These are phyloP conservation scores for Homalodisca vitripennis DNA, from an alignment of 1,140 invertebrate species.

Conservation along the genomic window DNA sequence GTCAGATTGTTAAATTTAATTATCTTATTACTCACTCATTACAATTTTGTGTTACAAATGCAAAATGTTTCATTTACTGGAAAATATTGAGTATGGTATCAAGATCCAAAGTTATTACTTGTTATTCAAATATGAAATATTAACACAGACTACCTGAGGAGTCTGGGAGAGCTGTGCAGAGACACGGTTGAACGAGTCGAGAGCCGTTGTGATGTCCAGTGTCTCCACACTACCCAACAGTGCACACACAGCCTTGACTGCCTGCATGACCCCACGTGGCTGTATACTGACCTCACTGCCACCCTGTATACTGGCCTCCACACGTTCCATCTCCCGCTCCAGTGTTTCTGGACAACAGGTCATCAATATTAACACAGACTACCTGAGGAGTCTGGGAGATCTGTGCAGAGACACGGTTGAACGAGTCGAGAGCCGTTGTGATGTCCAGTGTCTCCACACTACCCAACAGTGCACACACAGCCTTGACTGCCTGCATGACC, in stretches of 20 bases:
- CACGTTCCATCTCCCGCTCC: slow-evolving; percentile 76
- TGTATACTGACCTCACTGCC: slow-evolving; percentile 54
- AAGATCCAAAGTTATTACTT: too few relatives aligned
- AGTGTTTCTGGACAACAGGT: slow-evolving; percentile 61
- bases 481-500: slow-evolving; percentile 87
- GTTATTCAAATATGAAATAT: too few relatives aligned
- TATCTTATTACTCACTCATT: too few relatives aligned
- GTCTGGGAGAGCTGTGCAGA: slow-evolving; percentile 49
- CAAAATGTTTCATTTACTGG: too few relatives aligned
- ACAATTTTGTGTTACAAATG: too few relatives aligned
- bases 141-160: not conserved
- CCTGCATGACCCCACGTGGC: slow-evolving; percentile 71
- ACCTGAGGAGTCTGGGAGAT: slow-evolving; percentile 28
- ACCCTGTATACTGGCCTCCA: slow-evolving; percentile 62
- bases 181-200: slow-evolving; percentile 66
- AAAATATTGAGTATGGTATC: too few relatives aligned
- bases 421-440: slow-evolving; percentile 67
- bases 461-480: slow-evolving; percentile 83
- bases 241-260: slow-evolving; percentile 89
- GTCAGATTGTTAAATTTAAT: too few relatives aligned
- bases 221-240: slow-evolving; percentile 86
- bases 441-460: slow-evolving; percentile 85
- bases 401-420: slow-evolving; percentile 61
- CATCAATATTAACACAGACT: too few relatives aligned
- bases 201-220: slow-evolving; percentile 71